These are phyloP conservation scores for Megalops cyprinoides DNA, from an alignment of 2,797 vertebrate species.

Conservation along the genomic window DNA sequence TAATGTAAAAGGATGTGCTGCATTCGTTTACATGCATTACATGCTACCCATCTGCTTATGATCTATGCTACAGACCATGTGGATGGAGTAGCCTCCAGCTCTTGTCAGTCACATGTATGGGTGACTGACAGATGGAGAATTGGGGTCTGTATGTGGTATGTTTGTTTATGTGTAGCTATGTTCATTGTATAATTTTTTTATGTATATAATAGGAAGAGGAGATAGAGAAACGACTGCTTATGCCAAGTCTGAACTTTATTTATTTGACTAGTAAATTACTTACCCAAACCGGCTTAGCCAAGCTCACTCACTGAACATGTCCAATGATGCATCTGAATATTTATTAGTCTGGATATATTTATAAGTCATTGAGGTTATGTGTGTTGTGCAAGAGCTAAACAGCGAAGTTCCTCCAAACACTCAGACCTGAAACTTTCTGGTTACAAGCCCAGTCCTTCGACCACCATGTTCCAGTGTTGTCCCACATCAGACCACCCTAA, in stretches of 20 bases:
- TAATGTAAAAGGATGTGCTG: slow-evolving; percentile 12
- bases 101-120: slow-evolving; percentile 66
- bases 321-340: too few species aligned
- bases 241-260: neutral
- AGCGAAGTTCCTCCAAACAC: neutral
- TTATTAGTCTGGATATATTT: too few species aligned
- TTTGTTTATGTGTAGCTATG: slow-evolving; percentile 44
- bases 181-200: slow-evolving; percentile 47
- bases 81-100: slow-evolving; percentile 65
- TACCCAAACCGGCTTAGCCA: too few species aligned
- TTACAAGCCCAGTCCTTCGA: neutral
- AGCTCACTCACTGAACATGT: too few species aligned
- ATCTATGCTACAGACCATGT: slow-evolving; percentile 68
- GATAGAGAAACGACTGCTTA: neutral
- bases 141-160: neutral
- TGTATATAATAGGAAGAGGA: neutral
- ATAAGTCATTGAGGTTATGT: too few species aligned
- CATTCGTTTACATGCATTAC: neutral
- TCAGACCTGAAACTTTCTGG: neutral
- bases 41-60: slow-evolving; percentile 68
- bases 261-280: too few species aligned
- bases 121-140: slow-evolving; percentile 73
- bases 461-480: neutral
- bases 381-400: too few species aligned
- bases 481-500: neutral